Evolutionary conservation across 2,888 invertebrate genomes (phyloP).

Genomic region (Lypha dubia): DNA sequence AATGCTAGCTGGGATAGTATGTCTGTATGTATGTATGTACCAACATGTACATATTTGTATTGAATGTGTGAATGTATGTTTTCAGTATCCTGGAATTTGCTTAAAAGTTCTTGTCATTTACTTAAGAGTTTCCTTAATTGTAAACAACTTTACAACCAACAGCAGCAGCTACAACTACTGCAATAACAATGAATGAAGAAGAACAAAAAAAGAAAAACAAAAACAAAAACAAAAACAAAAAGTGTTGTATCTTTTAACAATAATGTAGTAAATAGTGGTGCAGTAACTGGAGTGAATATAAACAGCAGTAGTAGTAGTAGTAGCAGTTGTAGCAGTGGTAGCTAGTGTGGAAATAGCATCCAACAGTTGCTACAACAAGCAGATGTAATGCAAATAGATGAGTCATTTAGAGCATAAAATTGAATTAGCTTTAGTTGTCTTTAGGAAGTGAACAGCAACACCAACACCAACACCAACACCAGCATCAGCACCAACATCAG

Average conservation of each 20-base stretch:
- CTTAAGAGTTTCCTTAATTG: constrained; percentile 80
- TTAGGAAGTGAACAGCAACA: constrained; percentile 24
- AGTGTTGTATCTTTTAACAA: constrained; percentile 11
- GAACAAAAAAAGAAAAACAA: too few species aligned
- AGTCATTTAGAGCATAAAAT: constrained; percentile 68
- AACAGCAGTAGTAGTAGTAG: constrained; percentile 1
- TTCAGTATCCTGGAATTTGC: constrained; percentile 53
- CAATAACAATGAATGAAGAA: constrained; percentile 35
- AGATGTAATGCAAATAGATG: constrained; percentile 49
- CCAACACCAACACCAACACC: constrained; percentile 13
- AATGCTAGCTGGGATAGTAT: too few species aligned
- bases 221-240: too few species aligned
- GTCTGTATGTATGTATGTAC: too few species aligned
- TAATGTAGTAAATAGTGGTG: constrained; percentile 19
- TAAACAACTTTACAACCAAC: constrained; percentile 72
- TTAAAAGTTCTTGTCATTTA: constrained; percentile 75
- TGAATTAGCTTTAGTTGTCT: constrained; percentile 64
- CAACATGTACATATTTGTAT: background rate
- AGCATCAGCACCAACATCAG: background rate
- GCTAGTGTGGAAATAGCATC: constrained; percentile 2
- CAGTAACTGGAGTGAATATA: constrained; percentile 17
- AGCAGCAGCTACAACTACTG: constrained; percentile 52
- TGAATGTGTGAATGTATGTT: constrained; percentile 19
- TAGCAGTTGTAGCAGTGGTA: background rate
- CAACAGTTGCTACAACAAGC: constrained; percentile 34